Evolutionary conservation across 2,888 invertebrate species (phyloP).

Genomic region (Eristalis tenax): DNA sequence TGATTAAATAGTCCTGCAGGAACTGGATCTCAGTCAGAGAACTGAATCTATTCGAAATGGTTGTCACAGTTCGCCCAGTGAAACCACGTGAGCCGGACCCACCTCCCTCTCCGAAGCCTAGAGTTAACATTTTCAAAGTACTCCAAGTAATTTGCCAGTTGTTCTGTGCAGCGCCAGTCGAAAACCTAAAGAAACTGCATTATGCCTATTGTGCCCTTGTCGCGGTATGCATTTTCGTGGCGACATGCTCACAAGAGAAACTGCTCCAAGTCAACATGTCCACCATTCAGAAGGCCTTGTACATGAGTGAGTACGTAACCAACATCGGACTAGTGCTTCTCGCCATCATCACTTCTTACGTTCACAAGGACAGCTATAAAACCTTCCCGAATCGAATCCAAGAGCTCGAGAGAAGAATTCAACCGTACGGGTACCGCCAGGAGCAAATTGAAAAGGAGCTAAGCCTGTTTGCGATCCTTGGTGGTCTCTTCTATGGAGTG

Average conservation of each 20-base stretch:
- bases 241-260: conserved; percentile 14
- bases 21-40: not conserved
- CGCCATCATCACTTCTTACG: conserved; percentile 49
- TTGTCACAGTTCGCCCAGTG: conserved; percentile 5
- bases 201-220: conserved; percentile 22
- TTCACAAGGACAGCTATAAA: conserved; percentile 34
- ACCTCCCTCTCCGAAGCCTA: not conserved
- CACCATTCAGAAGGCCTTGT: conserved; percentile 72
- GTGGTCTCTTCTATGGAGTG: not conserved
- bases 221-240: not conserved
- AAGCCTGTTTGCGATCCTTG: not conserved
- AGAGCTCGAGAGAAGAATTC: conserved; percentile 19
- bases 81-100: not conserved
- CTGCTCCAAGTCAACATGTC: conserved; percentile 34
- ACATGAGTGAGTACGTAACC: conserved; percentile 72
- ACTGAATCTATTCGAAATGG: not conserved
- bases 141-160: conserved; percentile 23
- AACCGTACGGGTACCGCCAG: conserved; percentile 12
- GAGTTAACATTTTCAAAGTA: not conserved
- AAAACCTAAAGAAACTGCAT: conserved; percentile 21
- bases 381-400: conserved; percentile 24
- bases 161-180: conserved; percentile 53
- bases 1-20: not conserved
- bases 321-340: conserved; percentile 67
- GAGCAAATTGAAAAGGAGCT: not conserved